These are phyloP conservation scores for Sphaerophoria rueppellii DNA, from an alignment of 2,888 invertebrate genomes.

Conservation along the genomic window DNA sequence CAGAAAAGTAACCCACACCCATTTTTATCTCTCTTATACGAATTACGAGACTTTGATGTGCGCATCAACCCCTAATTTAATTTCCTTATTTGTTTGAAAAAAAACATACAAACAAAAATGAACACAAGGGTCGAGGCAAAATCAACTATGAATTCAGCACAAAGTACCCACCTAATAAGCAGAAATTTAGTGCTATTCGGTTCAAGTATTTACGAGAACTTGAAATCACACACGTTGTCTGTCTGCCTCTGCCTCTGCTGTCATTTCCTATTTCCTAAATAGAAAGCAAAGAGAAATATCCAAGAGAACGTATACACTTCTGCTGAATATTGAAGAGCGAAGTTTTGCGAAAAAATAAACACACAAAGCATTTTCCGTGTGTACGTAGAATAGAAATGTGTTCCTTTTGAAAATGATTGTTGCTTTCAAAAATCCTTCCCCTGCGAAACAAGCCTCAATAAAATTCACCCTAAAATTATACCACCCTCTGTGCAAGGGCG, in stretches of 20 bases:
- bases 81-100: constrained; percentile 53
- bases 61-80: constrained; percentile 70
- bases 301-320: not conserved
- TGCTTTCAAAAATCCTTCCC: constrained; percentile 57
- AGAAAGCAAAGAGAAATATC: not conserved
- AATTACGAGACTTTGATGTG: constrained; percentile 40
- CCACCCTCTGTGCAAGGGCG: constrained; percentile 35
- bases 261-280: constrained; percentile 18
- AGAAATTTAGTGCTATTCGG: not conserved
- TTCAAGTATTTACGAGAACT: constrained; percentile 7
- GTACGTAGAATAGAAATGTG: not conserved
- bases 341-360: too few relatives aligned
- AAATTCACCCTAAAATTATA: constrained; percentile 14
- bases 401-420: constrained; percentile 46
- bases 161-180: not conserved
- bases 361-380: not conserved
- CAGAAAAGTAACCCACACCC: constrained; percentile 60
- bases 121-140: constrained; percentile 28
- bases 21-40: constrained; percentile 38
- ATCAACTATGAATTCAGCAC: constrained; percentile 6
- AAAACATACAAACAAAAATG: constrained; percentile 18
- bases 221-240: constrained; percentile 54
- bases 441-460: constrained; percentile 18
- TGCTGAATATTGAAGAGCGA: constrained; percentile 54
- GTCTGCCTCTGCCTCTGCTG: too few relatives aligned